A percentile compares a stretch with the other conserved stretches of the same genome.
These are phyloP conservation scores for Altica lythri DNA, from an alignment of 2,888 invertebrate genomes.

Conservation along the genomic window DNA sequence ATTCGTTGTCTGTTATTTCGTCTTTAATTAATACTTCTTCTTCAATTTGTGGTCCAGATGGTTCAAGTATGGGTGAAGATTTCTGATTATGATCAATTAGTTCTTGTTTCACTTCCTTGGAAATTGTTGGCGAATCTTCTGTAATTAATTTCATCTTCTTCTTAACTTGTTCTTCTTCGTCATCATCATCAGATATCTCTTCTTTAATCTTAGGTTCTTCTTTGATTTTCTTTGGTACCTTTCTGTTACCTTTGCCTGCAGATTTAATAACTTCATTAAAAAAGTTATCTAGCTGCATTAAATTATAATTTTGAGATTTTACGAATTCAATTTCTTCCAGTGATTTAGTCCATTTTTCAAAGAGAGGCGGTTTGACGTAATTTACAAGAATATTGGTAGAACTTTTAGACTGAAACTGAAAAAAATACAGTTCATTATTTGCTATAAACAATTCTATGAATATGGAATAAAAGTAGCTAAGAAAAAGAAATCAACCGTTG, in stretches of 20 bases:
- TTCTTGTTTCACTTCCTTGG: slow-evolving; percentile 9
- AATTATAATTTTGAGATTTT: slow-evolving; percentile 58
- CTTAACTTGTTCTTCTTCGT: too few relatives aligned
- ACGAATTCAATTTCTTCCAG: slow-evolving; percentile 77
- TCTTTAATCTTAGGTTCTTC: too few relatives aligned
- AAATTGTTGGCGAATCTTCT: slow-evolving; percentile 1
- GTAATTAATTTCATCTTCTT: slow-evolving; percentile 17
- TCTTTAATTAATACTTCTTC: slow-evolving; percentile 17
- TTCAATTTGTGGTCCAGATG: neutral
- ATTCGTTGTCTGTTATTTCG: slow-evolving; percentile 41
- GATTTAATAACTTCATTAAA: too few relatives aligned
- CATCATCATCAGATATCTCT: too few relatives aligned
- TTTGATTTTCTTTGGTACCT: too few relatives aligned
- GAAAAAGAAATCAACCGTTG: too few relatives aligned
- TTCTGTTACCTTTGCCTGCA: too few relatives aligned
- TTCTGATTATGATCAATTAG: slow-evolving; percentile 3
- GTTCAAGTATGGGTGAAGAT: neutral
- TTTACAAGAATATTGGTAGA: slow-evolving; percentile 5
- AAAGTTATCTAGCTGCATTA: neutral
- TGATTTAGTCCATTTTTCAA: slow-evolving; percentile 68
- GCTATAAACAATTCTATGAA: too few relatives aligned
- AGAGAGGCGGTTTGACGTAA: slow-evolving; percentile 1
- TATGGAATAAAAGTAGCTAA: too few relatives aligned
- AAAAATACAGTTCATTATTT: too few relatives aligned
- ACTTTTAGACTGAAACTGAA: slow-evolving; percentile 28